Evolutionary conservation across 1,140 invertebrate genomes (phyloP).

Genomic region (Caerostris darwini): DNA sequence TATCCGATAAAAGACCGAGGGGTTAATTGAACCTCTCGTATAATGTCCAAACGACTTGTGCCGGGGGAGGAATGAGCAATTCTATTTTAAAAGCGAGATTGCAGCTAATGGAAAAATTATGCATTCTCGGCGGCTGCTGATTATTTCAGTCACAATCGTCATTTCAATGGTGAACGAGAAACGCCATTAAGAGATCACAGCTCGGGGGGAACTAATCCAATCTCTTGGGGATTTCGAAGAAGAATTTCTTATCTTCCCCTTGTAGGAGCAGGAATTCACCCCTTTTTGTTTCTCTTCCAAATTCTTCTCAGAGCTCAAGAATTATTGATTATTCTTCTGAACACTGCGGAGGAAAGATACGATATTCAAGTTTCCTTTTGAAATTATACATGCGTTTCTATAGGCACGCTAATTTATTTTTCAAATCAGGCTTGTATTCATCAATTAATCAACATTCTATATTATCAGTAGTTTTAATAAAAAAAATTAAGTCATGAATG

Average conservation of each 20-base stretch:
- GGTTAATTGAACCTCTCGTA: conserved; percentile 44
- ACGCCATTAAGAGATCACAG: conserved; percentile 49
- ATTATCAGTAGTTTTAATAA: too few species aligned
- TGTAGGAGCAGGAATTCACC: neutral
- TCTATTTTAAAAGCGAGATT: conserved; percentile 47
- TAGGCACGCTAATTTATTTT: too few species aligned
- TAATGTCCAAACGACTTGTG: conserved; percentile 17
- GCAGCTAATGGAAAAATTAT: conserved; percentile 56
- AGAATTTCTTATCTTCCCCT: neutral
- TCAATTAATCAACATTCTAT: too few species aligned
- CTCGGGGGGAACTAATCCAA: conserved; percentile 6
- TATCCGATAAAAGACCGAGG: conserved; percentile 12
- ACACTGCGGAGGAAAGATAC: too few species aligned
- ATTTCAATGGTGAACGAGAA: conserved; percentile 13
- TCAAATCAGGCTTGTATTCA: too few species aligned
- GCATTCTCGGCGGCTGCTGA: conserved; percentile 30
- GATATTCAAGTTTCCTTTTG: neutral
- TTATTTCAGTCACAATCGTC: conserved; percentile 30
- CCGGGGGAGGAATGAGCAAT: neutral
- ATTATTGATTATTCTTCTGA: too few species aligned
- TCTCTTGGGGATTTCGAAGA: neutral
- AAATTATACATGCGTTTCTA: neutral
- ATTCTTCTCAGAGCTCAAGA: neutral
- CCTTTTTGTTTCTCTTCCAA: neutral
- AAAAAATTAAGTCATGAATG: too few species aligned